phyloP scores from a whole-genome alignment of 2,113 vertebrate species.

The Hystrix brachyura region DNA sequence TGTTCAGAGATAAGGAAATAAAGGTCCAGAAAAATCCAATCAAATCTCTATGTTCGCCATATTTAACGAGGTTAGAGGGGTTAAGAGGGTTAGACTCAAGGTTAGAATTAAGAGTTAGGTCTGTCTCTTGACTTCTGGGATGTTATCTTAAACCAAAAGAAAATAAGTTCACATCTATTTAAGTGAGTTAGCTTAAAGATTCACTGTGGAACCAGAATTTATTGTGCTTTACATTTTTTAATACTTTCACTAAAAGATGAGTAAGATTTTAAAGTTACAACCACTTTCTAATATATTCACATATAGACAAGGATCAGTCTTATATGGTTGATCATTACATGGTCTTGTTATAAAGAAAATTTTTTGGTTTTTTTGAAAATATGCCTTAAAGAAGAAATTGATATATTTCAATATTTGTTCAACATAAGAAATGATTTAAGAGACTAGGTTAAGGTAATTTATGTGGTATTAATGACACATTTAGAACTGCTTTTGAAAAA shows the following conservation, averaged over 20 bases:
- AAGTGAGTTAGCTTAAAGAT: not conserved
- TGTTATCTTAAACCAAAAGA: not conserved
- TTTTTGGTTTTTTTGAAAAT: not conserved
- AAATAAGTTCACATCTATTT: not conserved
- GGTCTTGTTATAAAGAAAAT: not conserved
- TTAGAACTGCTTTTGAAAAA: not conserved
- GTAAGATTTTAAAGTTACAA: not conserved
- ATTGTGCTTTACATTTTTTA: not conserved
- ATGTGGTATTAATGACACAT: not conserved
- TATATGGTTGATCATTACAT: not conserved
- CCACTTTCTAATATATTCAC: not conserved
- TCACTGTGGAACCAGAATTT: not conserved
- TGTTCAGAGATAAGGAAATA: slow-evolving; percentile 48
- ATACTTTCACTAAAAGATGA: not conserved
- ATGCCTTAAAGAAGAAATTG: not conserved
- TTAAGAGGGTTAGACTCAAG: not conserved
- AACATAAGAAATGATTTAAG: not conserved
- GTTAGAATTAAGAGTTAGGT: not conserved
- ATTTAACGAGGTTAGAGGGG: not conserved
- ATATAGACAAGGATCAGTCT: not conserved
- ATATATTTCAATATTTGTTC: not conserved
- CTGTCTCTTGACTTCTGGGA: not conserved
- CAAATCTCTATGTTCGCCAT: not conserved
- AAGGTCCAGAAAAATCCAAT: not conserved
- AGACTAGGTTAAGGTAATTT: not conserved